These are phyloP conservation scores for Eledone cirrhosa DNA, from an alignment of 2,888 invertebrate genomes.

Conservation along the genomic window DNA sequence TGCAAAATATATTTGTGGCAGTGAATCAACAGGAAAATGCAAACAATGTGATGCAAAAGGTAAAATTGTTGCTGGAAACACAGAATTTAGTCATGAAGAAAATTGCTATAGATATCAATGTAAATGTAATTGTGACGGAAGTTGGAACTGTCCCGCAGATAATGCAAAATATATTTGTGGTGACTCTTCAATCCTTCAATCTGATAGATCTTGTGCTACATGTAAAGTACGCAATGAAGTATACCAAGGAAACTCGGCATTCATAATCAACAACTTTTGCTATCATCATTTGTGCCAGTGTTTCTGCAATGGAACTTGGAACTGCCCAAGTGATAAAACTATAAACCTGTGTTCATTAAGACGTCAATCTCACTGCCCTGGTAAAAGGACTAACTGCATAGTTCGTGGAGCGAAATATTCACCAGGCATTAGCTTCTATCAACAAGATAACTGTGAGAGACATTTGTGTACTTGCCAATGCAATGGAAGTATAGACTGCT, in stretches of 20 bases:
- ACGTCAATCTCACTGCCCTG: background rate
- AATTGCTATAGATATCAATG: slow-evolving; percentile 45
- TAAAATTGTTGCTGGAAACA: slow-evolving; percentile 24
- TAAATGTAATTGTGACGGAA: slow-evolving; percentile 56
- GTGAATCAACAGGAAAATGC: background rate
- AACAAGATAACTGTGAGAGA: slow-evolving; percentile 47
- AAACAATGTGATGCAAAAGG: background rate
- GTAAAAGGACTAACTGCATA: no score
- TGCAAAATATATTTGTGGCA: background rate
- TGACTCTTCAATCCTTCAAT: background rate
- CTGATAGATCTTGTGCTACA: background rate
- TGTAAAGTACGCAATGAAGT: background rate
- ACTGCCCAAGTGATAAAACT: slow-evolving; percentile 22
- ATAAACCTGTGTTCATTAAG: slow-evolving; percentile 34
- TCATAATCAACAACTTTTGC: background rate
- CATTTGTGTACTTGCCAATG: slow-evolving; percentile 54
- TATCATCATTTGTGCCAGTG: background rate
- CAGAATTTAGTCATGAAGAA: slow-evolving; percentile 36
- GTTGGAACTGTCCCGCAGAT: slow-evolving; percentile 45
- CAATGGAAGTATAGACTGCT: slow-evolving; percentile 50
- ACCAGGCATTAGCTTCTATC: slow-evolving; percentile 38
- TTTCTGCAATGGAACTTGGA: slow-evolving; percentile 19
- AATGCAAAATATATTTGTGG: slow-evolving; percentile 38
- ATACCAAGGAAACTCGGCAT: background rate
- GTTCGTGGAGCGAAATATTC: no score